These are phyloP conservation scores for Rhizomys pruinosus DNA, from an alignment of 2,113 vertebrate genomes.

Conservation along the genomic window DNA sequence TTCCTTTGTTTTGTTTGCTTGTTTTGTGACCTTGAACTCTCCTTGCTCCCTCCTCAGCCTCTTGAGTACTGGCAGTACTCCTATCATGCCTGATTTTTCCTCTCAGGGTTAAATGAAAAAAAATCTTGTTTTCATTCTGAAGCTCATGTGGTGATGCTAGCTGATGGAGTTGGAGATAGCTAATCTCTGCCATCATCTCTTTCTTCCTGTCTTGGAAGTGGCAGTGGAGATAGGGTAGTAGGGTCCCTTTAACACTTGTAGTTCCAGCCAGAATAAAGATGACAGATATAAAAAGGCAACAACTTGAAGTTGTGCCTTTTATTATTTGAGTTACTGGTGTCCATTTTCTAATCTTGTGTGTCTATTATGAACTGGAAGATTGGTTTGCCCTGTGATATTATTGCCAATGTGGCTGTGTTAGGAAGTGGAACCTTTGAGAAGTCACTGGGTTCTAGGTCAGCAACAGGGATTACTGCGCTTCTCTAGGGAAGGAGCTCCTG, in stretches of 20 bases:
- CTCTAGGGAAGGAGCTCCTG: background rate
- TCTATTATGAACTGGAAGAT: too few relatives aligned
- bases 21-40: background rate
- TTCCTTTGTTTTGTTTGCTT: background rate
- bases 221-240: background rate
- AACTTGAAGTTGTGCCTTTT: background rate
- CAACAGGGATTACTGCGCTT: background rate
- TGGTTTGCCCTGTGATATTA: background rate
- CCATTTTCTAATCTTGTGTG: too few relatives aligned
- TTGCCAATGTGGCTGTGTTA: background rate
- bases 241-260: background rate
- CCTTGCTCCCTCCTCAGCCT: background rate
- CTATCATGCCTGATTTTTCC: background rate
- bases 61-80: background rate
- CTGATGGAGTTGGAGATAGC: background rate
- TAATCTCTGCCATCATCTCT: background rate
- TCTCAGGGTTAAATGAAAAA: constrained; percentile 1
- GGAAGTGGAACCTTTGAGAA: background rate
- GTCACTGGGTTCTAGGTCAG: background rate
- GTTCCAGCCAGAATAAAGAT: background rate
- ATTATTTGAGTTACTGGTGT: background rate
- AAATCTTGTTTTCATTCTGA: background rate
- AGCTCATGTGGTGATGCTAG: background rate
- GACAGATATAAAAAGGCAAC: background rate
- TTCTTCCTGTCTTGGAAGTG: background rate